phyloP scores from a whole-genome alignment of 2,113 vertebrate species.

The Platycercus adscitus region DNA sequence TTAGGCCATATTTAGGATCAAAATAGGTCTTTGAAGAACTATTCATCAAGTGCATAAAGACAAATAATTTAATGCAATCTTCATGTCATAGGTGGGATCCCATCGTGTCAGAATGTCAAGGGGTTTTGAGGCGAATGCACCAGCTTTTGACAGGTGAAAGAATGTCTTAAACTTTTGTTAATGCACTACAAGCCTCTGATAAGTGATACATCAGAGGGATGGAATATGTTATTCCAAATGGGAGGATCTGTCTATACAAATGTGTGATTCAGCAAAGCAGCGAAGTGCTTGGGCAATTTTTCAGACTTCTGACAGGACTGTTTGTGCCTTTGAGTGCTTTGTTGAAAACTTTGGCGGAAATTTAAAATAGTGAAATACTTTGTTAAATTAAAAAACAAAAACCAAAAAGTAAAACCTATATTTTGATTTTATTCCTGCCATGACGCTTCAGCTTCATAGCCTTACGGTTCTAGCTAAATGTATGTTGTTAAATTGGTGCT shows the following conservation, averaged over 20 bases:
- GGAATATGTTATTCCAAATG: background rate
- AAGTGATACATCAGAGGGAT: background rate
- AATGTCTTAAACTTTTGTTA: background rate
- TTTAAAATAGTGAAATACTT: background rate
- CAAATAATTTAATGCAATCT: background rate
- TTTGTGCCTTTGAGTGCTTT: background rate
- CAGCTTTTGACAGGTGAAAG: constrained; percentile 94
- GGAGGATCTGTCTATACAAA: background rate
- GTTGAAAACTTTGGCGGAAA: background rate
- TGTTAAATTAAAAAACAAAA: background rate
- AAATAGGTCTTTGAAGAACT: background rate
- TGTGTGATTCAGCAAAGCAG: background rate
- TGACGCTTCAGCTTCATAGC: background rate
- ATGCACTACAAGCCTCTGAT: background rate
- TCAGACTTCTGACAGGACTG: background rate
- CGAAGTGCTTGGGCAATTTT: background rate
- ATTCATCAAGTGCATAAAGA: background rate
- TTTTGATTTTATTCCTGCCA: background rate
- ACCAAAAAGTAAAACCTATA: background rate
- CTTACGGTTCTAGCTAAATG: background rate
- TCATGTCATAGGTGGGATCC: constrained; percentile 88
- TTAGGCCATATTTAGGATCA: background rate
- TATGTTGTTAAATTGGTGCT: background rate
- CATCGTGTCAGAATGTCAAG: constrained; percentile 97
- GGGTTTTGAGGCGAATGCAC: constrained; percentile 96